Percentiles rank a stretch among this genome's conserved stretches.
These are phyloP conservation scores for Pocillopora grandis DNA, from an alignment of 92 coral and sea anemone genomes.

Conservation along the genomic window DNA sequence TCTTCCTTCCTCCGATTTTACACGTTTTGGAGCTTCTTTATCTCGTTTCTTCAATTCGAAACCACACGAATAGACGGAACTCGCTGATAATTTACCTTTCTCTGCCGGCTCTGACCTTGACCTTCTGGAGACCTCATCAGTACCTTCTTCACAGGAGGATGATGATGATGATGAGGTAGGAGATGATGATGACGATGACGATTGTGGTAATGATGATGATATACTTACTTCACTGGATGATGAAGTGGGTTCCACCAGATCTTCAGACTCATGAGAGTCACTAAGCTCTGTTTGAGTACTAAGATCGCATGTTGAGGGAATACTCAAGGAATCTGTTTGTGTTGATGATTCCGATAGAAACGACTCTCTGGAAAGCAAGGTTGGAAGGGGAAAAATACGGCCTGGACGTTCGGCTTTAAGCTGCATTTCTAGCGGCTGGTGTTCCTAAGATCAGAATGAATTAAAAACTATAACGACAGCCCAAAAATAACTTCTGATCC, in stretches of 20 bases:
- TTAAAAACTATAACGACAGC: not conserved
- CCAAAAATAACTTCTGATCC: too few relatives aligned
- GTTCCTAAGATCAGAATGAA: not conserved
- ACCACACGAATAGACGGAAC: not conserved
- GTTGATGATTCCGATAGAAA: not conserved
- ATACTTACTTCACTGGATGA: too few relatives aligned
- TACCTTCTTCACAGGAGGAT: not conserved
- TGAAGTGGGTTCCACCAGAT: not conserved
- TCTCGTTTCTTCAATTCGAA: not conserved
- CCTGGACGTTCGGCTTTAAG: not conserved
- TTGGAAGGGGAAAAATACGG: not conserved
- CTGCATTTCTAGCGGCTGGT: not conserved
- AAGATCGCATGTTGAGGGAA: not conserved
- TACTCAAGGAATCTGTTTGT: slow-evolving; percentile 8
- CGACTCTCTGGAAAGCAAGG: not conserved
- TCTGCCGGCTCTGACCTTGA: not conserved
- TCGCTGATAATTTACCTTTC: not conserved
- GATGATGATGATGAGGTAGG: too few relatives aligned
- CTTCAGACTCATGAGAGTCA: not conserved
- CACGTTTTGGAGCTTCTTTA: not conserved
- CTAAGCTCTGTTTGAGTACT: not conserved
- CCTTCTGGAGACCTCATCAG: not conserved
- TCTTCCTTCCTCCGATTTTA: not conserved
- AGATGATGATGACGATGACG: too few relatives aligned
- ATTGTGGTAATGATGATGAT: too few relatives aligned